Conservation (phyloP, 2,113 vertebrate genomes). For the Platichthys flesus region DNA sequence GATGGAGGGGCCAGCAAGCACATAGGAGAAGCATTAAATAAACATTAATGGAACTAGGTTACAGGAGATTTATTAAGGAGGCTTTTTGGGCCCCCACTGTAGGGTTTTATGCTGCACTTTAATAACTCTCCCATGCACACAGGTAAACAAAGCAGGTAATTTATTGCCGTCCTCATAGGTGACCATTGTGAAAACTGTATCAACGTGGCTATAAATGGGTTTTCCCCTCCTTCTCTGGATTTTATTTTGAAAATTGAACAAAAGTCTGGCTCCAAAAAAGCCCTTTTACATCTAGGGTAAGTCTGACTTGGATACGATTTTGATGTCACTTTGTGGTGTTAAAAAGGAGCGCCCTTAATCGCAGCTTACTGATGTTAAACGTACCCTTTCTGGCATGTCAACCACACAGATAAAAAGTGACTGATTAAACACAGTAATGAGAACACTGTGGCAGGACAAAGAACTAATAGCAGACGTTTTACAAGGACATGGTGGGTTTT, state of each 20-base stretch:
- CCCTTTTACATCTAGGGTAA: constrained; percentile 48
- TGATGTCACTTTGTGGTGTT: constrained; percentile 62
- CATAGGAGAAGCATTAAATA: constrained; percentile 83
- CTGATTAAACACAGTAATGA: constrained; percentile 69
- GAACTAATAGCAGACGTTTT: constrained; percentile 45
- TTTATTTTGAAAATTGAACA: constrained; percentile 35
- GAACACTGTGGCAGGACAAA: constrained; percentile 61
- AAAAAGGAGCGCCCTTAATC: constrained; percentile 68
- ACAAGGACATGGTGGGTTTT: constrained; percentile 42
- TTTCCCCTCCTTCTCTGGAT: constrained; percentile 15
- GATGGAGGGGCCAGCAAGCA: constrained; percentile 72
- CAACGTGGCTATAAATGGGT: constrained; percentile 40
- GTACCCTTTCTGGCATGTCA: constrained; percentile 52
- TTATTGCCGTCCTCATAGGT: constrained; percentile 74
- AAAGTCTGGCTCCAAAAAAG: constrained; percentile 7
- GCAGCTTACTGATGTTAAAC: constrained; percentile 69
- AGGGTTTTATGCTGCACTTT: constrained; percentile 77
- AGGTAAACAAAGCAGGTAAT: constrained; percentile 82
- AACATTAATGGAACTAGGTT: constrained; percentile 87
- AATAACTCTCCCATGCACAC: constrained; percentile 81
- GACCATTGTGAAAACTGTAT: constrained; percentile 62
- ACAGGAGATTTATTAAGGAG: constrained; percentile 83
- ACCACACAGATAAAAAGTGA: constrained; percentile 56
- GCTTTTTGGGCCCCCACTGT: constrained; percentile 77
- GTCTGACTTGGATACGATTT: constrained; percentile 70